Base-by-base conservation (phyloP, 2,113 vertebrate species). In the Phoxinus phoxinus region DNA sequence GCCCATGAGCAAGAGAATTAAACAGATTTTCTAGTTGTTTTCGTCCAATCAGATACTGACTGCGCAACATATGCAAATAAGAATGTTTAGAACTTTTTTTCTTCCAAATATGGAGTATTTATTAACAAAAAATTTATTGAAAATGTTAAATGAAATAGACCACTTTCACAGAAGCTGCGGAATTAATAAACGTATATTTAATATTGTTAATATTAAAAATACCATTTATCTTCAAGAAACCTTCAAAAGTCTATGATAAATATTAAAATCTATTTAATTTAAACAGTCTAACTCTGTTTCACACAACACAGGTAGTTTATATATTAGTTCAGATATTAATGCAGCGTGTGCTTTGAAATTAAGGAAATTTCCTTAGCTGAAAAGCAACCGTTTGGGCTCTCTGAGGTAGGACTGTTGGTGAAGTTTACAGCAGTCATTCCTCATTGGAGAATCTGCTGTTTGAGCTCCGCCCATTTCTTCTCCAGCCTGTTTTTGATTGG, bases 401-500 rank as follows among this genome's bases (percentile, higher is more conserved):
- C 37, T 81, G 78, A 65, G 78, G 78, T 65, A 81, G 59, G 61
- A 65, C 79, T 67, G 61, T 67, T 25, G 32, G 2, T 37, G 27
- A 8, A 32, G 1, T 63, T 63, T 53, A 30, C 79, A 48, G 41
- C 61, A 13, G 17, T 25, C 13, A 46, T 63, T 51, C 44, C 6
- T 90, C 72, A 93, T 46, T 89, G 87, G 63, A 93, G 89, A 32
- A 92, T 69, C 9, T 84, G 86, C 73, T 95, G 92, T 83, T 95
- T 94, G 73, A 98, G 80, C 25, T 93, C 81, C 8, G 86, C 92
- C 98, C 98, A 99, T 12, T 90, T 95, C 65, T 95, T 93, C 88
- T 88, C 95, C 23, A 99, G 95, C 88, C 93, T 93, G 83, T 94
- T 90, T 91, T 95, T 99, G n/a, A 96, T 90, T 3, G 73, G 53